Evolutionary conservation across 1,140 invertebrate genomes (phyloP).

Genomic region (Triops longicaudatus): DNA sequence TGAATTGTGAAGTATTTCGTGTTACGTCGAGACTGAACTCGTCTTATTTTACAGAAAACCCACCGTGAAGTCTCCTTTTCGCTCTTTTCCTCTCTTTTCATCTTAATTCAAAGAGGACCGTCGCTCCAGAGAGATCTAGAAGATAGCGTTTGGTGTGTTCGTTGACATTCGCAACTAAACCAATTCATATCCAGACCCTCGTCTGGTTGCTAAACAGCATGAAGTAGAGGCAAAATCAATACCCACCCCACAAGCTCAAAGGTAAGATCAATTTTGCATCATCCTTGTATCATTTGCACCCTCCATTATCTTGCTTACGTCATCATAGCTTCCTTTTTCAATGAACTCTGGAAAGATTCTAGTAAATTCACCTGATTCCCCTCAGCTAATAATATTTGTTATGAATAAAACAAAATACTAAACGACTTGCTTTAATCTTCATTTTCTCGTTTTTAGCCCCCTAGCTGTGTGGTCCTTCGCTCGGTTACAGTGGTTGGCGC

Average conservation of each 20-base stretch:
- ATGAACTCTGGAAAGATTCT: no score
- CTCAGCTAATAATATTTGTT: not conserved
- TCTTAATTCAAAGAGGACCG: no score
- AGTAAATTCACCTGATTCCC: no score
- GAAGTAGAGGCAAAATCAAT: not conserved
- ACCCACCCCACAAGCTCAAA: conserved; percentile 8
- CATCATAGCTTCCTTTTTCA: no score
- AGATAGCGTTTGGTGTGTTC: no score
- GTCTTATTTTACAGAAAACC: no score
- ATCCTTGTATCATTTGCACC: no score
- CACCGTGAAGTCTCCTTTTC: no score
- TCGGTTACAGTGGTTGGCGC: conserved; percentile 10
- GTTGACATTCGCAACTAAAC: not conserved
- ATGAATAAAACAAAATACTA: not conserved
- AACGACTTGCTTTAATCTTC: not conserved
- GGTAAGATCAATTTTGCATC: not conserved
- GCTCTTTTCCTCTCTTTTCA: no score
- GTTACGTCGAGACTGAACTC: no score
- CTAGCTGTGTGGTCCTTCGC: conserved; percentile 5
- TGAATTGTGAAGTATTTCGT: not conserved
- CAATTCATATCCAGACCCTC: not conserved
- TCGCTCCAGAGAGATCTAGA: no score
- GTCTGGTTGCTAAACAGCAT: conserved; percentile 10
- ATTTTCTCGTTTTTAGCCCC: not conserved
- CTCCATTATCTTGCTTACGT: no score